phyloP scores from a whole-genome alignment of 2,113 vertebrate genomes.

The Panthera uncia region DNA sequence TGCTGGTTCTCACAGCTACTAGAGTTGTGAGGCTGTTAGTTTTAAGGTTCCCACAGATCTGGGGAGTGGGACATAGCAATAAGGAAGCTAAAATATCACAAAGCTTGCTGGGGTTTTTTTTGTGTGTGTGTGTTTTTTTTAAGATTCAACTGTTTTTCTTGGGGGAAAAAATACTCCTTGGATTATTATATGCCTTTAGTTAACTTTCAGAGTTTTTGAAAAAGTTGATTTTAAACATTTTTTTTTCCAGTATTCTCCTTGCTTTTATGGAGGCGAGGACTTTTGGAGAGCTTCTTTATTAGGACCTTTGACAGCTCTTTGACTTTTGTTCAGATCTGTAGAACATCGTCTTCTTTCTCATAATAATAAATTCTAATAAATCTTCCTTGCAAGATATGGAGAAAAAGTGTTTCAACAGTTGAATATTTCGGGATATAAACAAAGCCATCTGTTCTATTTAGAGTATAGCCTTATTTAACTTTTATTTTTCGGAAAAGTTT shows the following conservation, averaged over 20 bases:
- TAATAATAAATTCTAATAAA: conserved; percentile 53
- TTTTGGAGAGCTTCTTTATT: conserved; percentile 20
- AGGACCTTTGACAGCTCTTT: conserved; percentile 7
- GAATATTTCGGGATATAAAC: conserved; percentile 52
- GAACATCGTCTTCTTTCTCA: background rate
- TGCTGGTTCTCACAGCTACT: background rate
- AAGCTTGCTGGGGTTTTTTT: background rate
- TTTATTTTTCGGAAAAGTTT: conserved; percentile 44
- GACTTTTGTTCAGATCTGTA: background rate
- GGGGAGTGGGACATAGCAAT: background rate
- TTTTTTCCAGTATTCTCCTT: background rate
- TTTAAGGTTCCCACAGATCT: background rate
- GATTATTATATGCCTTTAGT: background rate
- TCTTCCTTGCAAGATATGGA: background rate
- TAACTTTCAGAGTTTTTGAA: background rate
- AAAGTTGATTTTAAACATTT: background rate
- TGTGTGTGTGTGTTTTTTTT: background rate
- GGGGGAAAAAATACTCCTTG: background rate
- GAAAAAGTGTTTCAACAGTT: background rate
- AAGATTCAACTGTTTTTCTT: background rate
- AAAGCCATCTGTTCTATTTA: conserved; percentile 58
- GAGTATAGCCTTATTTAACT: conserved; percentile 14
- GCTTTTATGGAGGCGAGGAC: background rate
- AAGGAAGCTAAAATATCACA: background rate
- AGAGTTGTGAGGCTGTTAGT: background rate